Base-by-base conservation (phyloP, 2,888 invertebrate species). In the Oithona nana region DNA sequence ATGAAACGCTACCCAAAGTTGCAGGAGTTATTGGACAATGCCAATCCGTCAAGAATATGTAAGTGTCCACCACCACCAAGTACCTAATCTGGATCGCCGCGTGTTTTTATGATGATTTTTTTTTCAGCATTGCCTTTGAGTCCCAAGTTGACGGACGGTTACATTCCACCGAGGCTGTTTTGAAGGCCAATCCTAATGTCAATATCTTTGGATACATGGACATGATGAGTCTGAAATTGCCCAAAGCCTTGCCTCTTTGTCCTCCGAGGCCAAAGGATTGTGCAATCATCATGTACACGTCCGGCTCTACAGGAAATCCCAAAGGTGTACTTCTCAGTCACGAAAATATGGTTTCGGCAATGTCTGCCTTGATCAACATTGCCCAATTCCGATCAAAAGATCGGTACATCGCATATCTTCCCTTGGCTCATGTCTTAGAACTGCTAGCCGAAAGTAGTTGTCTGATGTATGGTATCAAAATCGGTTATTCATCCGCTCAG, bases 281-380 rank as follows among this genome's bases (percentile, higher is more conserved):
- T 3, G 97, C 97, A 57, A 89, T 98, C 69, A 85, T 98, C 54
- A 98, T 98, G 97, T 98, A 97, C 78, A 97, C 97, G 1, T 93
- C 92, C 68, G 61, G 61, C n/a, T 61, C 61, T n/a, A 61, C 61
- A 20, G 61, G 61, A 26, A 61, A 48, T 26, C 61, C 61, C 8
- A 61, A 61, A 54, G 61, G 59, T 13, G 59, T 59, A 8, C n/a
- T 59, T 26, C 22, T 59, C 6, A 59, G 59, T 29, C 59, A 59
- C 49, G 29, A 59, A 24, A 59, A 59, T 50, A 48, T 59, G 8
- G 16, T 59, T 4, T 22, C 50, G 4, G 49, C 48, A n/a, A 49
- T 59, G 20, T 28, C 39, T 24, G 59, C 59, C 4, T 29, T 59
- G 28, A 50, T 59, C 48, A 59, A 59, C 24, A 49, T 59, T 13